A percentile compares a stretch with the other conserved stretches of the same genome.
Conservation (phyloP, 2,797 vertebrate genomes). For the Kryptopterus vitreolus region DNA sequence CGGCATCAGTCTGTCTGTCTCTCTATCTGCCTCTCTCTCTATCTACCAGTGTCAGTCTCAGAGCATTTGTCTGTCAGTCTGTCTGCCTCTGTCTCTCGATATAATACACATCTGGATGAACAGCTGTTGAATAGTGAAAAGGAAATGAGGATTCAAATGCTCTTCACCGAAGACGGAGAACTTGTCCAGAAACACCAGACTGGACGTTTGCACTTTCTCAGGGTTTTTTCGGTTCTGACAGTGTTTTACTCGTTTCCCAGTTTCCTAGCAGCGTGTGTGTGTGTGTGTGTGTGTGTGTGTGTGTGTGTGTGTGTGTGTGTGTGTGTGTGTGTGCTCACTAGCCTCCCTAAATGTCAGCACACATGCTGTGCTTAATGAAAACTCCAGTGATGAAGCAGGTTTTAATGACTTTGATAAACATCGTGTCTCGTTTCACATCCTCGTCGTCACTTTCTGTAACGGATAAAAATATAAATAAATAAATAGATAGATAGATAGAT, state of each 20-base stretch:
- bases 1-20: neutral
- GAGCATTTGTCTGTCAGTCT: neutral
- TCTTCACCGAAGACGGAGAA: conserved; percentile 4
- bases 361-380: conserved; percentile 38
- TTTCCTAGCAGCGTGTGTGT: conserved; percentile 36
- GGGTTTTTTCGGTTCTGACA: conserved; percentile 1
- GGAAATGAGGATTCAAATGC: neutral
- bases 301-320: conserved; percentile 1
- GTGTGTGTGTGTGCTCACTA: conserved; percentile 26
- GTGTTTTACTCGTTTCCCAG: conserved; percentile 9
- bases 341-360: conserved; percentile 40
- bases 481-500: no score
- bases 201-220: conserved; percentile 29
- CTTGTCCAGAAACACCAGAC: neutral
- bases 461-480: no score
- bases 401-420: conserved; percentile 41
- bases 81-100: neutral
- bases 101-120: neutral
- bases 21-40: neutral
- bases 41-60: neutral
- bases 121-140: neutral
- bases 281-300: conserved; percentile 22
- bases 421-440: no score
- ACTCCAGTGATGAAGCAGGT: conserved; percentile 27
- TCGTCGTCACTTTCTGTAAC: neutral